Evolutionary conservation across 1,140 invertebrate genomes (phyloP), one percentile per base, ranked within the genome.

Genomic region (Drosophila navojoa): DNA sequence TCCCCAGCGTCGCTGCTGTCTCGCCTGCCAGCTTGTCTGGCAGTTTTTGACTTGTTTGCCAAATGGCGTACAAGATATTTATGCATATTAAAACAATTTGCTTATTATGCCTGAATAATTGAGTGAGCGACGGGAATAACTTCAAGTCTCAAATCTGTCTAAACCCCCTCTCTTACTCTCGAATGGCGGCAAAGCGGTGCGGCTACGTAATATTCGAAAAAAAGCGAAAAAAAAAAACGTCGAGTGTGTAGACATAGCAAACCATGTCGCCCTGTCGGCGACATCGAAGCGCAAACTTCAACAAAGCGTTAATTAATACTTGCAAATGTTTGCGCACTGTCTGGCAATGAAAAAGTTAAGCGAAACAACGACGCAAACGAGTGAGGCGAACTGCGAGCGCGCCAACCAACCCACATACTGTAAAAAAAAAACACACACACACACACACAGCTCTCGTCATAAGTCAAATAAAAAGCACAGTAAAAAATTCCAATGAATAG

Each of bases 21-120:
- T 79, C 44, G 71, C 64, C 69, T 84, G 77, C 71, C 78, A 78
- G 75, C 38, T 68, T 89, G 82, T 87, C 82, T 87, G 82, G 79
- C 84, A 82, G 70, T 87, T 82, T 81, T 89, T 87, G 84, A 89
- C 76, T 89, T 89, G 84, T 87, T 87, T 89, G 84, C 84, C 79
- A 89, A 87, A 82, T 89, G 84, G 79, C 79, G 84, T 90, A 89
- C 84, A 89, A 89, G 84, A 89, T 89, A 89, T 89, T 89, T 89
- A 89, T 89, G 84, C 85, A 89, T 89, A 89, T 89, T 89, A 89
- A 89, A 89, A 89, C 84, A 89, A 89, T 89, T 89, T 89, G 85
- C 84, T 89, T 89, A 89, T 89, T 89, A 89, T 89, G 85, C 84
- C 85, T 89, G 85, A 89, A 89, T 89, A 89, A 89, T 89, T 89